Evolutionary conservation across 2,888 invertebrate genomes (phyloP), one percentile per base, ranked within the genome.

Genomic region (Sphecodes monilicornis): DNA sequence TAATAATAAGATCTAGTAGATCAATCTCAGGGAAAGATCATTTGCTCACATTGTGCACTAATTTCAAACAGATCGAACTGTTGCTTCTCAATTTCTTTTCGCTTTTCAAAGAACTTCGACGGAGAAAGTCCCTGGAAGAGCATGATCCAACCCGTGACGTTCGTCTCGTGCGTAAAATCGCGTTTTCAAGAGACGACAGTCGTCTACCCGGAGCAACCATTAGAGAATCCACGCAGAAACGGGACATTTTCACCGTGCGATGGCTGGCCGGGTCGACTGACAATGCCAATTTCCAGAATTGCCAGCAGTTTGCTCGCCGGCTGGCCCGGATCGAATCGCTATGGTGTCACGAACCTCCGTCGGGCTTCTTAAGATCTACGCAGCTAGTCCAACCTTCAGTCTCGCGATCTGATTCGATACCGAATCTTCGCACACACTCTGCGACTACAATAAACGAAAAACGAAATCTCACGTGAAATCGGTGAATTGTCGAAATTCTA

Each of bases 251-350:
- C 54, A 72, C 68, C 86, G 84, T 54, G 86, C 87, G 78, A 76
- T 86, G 76, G 82, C 39, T 76, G 93, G 93, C 88, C 93, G 93
- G 91, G 91, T 86, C 92, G 90, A 90, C 92, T 93, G 90, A 93
- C 93, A 82, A 86, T 29, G 54, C 60, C 82, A 76, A 76, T 89
- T 90, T 83, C 80, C 72, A 71, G 86, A 91, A 93, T 92, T 89
- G 89, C 71, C 68, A 10, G 41, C 80, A 83, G 76, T 89, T 82
- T 88, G 74, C 76, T 54, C 76, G 80, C 81, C 81, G 75, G 46
- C 74, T 73, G 73, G 39, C 41, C 73, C 75, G 86, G 60, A 74
- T 76, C 80, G 80, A 86, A 86, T 85, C 73, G 71, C 50, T n/a
- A 32, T 50, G 13, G 41, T 39, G 73, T 82, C 88, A 85, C 78